Evolutionary conservation across 2,888 invertebrate species (phyloP), one percentile per base, ranked within the genome.

Genomic region (Noctua comes): DNA sequence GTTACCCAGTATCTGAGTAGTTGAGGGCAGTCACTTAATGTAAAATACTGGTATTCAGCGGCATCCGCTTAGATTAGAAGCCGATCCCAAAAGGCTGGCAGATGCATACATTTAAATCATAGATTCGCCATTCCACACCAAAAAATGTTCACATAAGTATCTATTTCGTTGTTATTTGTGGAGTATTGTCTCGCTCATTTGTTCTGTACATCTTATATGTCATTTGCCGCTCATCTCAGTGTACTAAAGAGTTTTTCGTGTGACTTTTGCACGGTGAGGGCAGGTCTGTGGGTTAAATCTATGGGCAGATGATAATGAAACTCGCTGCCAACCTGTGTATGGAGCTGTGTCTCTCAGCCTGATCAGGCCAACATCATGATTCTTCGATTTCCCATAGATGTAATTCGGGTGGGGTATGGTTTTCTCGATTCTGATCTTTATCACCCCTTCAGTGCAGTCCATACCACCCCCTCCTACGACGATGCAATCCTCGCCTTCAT

Each of bases 281-380:
- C n/a, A 57, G n/a, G n/a, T 59, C 59, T 27, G 0, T 16, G 27
- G 27, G 16, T 59, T 16, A 59, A 16, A 62, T 62, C 16, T 59
- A 16, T 59, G 27, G n/a, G 18, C 36, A n/a, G 7, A 11, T 36
- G 11, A 7, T 4, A 8, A 24, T 24, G 18, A 46, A 8, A 36
- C 1, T 27, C 8, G 24, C 84, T 65, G 64, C 62, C 36, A 64
- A 78, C 86, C 84, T 68, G 86, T 68, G n/a, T 27, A 86, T 1
- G 76, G 72, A 24, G 83, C 87, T 31, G 40, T 46, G 8, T 48
- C n/a, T 18, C 8, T 54, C 71, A 86, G 43, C 16, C 80, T 80
- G n/a, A 86, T 77, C 18, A 86, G 62, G 16, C 80, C 83, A 46
- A 86, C 83, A 64, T 86, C 87, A n/a, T 86, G 57, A 24, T 24